Evolutionary conservation across 2,888 invertebrate genomes (phyloP), one percentile per base, ranked within the genome.

Genomic region (Archips crataeganus): DNA sequence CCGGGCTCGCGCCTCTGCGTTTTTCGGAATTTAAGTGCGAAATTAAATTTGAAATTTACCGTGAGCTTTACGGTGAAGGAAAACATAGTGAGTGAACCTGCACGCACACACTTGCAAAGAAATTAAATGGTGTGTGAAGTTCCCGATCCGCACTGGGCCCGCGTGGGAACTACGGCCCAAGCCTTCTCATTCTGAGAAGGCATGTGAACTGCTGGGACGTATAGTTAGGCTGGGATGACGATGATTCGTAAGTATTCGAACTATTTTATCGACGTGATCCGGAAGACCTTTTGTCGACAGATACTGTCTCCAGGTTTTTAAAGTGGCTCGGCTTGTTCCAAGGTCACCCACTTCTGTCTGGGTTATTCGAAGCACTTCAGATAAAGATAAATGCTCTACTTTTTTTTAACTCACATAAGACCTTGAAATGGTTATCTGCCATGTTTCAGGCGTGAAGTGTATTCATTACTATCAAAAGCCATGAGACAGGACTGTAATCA

Each of bases 271-370:
- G 2, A n/a, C 9, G 10, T 36, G 36, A 51, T 1, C 57, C 47
- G 57, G 57, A 67, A 67, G 57, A 5, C 32, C 3, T 45, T 47
- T 49, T 68, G 11, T 54, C 54, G 34, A 47, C 15, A 3, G 23
- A 13, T 13, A 15, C 32, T 54, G 54, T 70, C 57, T 64, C 70
- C 70, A 63, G 62, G 32, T 54, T 62, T 23, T n/a, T 42, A 62
- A 54, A 57, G 32, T 32, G 47, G 42, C 54, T 13, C 57, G 15
- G 57, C 32, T 32, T 11, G 15, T 13, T 34, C 4, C 34, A 60
- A 71, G 70, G 70, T 57, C 59, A 23, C 23, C 64, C 23, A 65
- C 70, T 59, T 71, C 36, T 15, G 23, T 45, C 32, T 36, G 57
- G 57, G 23, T 32, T 57, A 32, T 32, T 11, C 47, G 23, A 32